Conservation (phyloP, 1,140 invertebrate species). For the Nasonia vitripennis region DNA sequence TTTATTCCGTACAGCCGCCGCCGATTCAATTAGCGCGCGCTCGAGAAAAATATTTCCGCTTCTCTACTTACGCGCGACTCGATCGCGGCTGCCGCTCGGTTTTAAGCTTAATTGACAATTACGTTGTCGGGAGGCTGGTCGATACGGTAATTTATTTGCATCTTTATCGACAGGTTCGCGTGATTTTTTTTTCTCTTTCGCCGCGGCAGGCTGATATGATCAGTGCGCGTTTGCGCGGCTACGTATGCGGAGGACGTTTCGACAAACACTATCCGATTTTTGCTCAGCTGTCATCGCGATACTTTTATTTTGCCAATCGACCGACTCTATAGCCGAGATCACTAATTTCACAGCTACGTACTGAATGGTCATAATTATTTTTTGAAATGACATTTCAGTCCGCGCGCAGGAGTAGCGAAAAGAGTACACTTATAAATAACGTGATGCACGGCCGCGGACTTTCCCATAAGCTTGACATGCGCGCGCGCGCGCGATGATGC, state of each 20-base stretch:
- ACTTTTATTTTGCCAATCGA: too few species aligned
- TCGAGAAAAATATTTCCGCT: conserved; percentile 18
- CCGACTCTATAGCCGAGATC: too few species aligned
- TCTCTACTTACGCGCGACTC: background rate
- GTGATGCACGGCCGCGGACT: background rate
- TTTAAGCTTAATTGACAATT: conserved; percentile 1
- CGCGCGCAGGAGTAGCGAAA: too few species aligned
- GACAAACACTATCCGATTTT: too few species aligned
- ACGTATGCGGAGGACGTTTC: too few species aligned
- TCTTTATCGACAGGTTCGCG: background rate
- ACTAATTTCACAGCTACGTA: too few species aligned
- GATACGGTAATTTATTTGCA: background rate
- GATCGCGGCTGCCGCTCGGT: background rate
- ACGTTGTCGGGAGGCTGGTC: background rate
- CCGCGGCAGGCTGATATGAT: too few species aligned
- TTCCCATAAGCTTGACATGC: conserved; percentile 24
- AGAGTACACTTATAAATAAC: background rate
- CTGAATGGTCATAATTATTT: too few species aligned
- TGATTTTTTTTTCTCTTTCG: too few species aligned
- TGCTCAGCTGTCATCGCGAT: too few species aligned
- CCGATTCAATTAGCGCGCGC: background rate
- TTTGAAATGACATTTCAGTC: too few species aligned
- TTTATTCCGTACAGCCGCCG: background rate
- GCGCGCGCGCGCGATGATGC: background rate
- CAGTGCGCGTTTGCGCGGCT: too few species aligned